Percentiles rank a stretch among this genome's conserved stretches.
Conservation (phyloP, 2,797 vertebrate genomes). For the Knipowitschia caucasica region DNA sequence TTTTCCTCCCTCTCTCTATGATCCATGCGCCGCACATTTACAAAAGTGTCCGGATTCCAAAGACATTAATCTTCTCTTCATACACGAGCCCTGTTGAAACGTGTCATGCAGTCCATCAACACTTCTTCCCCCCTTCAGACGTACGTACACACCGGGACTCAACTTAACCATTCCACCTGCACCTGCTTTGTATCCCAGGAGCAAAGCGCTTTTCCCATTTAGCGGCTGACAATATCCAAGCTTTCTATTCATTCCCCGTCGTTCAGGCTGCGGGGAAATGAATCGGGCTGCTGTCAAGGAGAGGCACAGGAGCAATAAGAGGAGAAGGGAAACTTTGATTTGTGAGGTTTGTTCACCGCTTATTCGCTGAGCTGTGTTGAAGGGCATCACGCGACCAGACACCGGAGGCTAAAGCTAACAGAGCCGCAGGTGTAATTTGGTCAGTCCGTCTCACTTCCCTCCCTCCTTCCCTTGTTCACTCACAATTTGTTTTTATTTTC, state of each 20-base stretch:
- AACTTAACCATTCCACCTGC: constrained; percentile 46
- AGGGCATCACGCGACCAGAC: constrained; percentile 53
- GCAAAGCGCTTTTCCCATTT: constrained; percentile 63
- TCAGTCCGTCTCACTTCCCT: constrained; percentile 57
- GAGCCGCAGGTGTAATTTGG: constrained; percentile 68
- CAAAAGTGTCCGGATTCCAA: constrained; percentile 36
- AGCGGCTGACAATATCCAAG: constrained; percentile 73
- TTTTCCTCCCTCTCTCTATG: not conserved
- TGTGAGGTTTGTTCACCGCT: constrained; percentile 69
- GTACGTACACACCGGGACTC: constrained; percentile 44
- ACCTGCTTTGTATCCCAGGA: constrained; percentile 62
- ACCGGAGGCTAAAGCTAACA: constrained; percentile 63
- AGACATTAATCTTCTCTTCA: constrained; percentile 53
- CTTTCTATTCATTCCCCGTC: constrained; percentile 79
- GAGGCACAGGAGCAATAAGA: constrained; percentile 77
- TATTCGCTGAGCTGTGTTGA: constrained; percentile 64
- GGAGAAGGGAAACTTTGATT: constrained; percentile 71
- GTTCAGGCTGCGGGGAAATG: constrained; percentile 73
- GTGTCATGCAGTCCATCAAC: constrained; percentile 50
- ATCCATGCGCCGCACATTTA: constrained; percentile 28
- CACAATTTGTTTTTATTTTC: constrained; percentile 27
- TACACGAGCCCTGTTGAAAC: constrained; percentile 43
- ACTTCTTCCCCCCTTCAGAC: constrained; percentile 22
- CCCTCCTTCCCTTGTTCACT: constrained; percentile 30
- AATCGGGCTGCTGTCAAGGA: constrained; percentile 74